Base-by-base conservation (phyloP, 1,140 invertebrate species). In the Portunus trituberculatus region DNA sequence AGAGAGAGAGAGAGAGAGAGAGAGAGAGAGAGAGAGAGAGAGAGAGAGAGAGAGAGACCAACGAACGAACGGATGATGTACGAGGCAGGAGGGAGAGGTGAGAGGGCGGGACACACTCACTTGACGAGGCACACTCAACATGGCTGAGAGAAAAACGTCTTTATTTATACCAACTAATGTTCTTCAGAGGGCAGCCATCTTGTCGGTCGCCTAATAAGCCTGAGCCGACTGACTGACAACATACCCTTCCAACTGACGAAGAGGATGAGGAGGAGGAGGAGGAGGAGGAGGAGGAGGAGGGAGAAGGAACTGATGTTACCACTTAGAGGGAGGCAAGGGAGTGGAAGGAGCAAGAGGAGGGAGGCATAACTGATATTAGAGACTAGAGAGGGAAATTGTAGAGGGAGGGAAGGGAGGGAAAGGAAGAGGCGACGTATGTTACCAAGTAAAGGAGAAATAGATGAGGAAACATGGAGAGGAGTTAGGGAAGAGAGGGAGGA, bases 111-210 rank as follows among this genome's bases (percentile, higher is more conserved):
- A 76, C 67, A 76, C 67, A 76, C 67, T n/a, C 67, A 76, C 20
- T 25, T 20, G n/a, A 25, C 20, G 20, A 76, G 12, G 1, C 67
- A 76, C 67, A 76, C 67, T n/a, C 67, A 76, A 31, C 90, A n/a
- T 91, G 48, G 10, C n/a, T 0, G 31, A 4, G 31, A n/a, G 52
- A 87, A 87, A 87, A 59, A 52, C 90, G 29, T 52, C 29, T 76
- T 76, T 59, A 91, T 91, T 76, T 91, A 91, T 76, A 29, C 31
- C 90, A 91, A 91, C 90, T 91, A 76, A 91, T 91, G 90, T 76
- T 76, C 67, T 48, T 76, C 7, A 6, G 10, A 20, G n/a, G 67
- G 67, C 67, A 76, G 67, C 67, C 67, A 7, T 25, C n/a, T 25
- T 76, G 67, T 76, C 67, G 67, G 10, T 8, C 67, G 12, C n/a